Conservation (phyloP, 2,888 invertebrate species). For the Mythimna ferrago region DNA sequence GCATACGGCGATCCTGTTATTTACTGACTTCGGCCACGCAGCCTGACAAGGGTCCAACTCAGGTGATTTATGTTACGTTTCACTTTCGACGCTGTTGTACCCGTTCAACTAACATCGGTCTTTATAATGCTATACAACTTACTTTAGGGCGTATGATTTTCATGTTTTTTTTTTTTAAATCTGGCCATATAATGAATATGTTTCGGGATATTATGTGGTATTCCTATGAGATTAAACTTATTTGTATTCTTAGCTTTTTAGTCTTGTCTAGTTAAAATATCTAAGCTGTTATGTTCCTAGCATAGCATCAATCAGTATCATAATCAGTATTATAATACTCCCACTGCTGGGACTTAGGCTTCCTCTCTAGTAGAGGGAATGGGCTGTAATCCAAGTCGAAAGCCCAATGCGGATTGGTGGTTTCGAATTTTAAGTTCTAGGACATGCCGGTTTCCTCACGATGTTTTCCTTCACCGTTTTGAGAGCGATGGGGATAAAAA, state of each 20-base stretch:
- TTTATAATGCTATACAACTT: constrained; percentile 48
- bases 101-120: constrained; percentile 63
- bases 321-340: too few relatives aligned
- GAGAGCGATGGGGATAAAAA: too few relatives aligned
- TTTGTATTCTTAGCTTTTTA: neutral
- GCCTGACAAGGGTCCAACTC: constrained; percentile 82
- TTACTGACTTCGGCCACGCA: constrained; percentile 74
- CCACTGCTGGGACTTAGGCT: too few relatives aligned
- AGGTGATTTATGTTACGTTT: constrained; percentile 87
- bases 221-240: constrained; percentile 5
- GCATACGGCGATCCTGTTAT: constrained; percentile 79
- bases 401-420: too few relatives aligned
- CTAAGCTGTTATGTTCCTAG: neutral
- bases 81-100: constrained; percentile 80
- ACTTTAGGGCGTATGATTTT: constrained; percentile 26
- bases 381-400: too few relatives aligned
- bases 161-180: constrained; percentile 1
- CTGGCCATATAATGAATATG: too few relatives aligned
- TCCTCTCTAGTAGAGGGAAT: too few relatives aligned
- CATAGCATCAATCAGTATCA: neutral
- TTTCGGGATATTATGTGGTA: too few relatives aligned
- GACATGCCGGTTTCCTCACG: too few relatives aligned
- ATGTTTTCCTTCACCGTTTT: too few relatives aligned
- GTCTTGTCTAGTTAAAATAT: neutral
- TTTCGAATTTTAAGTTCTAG: too few relatives aligned